A percentile compares a stretch with the other conserved stretches of the same genome.
Evolutionary conservation across 2,888 invertebrate species (phyloP).

Genomic region (Minunthozetes semirufus): DNA sequence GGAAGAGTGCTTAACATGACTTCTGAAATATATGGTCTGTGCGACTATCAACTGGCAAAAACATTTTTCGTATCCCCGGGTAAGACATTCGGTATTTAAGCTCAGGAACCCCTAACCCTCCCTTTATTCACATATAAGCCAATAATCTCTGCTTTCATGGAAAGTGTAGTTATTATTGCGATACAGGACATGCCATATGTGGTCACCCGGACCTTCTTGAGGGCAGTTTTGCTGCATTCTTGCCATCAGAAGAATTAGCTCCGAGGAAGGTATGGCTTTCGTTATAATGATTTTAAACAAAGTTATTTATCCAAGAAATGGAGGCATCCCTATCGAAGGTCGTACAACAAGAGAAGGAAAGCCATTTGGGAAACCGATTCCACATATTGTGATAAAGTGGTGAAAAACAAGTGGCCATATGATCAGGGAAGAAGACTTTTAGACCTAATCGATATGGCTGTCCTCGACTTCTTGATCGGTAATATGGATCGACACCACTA

Average conservation of each 20-base stretch:
- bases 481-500: slow-evolving; percentile 99
- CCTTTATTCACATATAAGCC: slow-evolving; percentile 50
- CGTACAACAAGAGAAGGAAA: slow-evolving; percentile 92
- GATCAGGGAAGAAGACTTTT: slow-evolving; percentile 79
- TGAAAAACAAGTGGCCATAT: slow-evolving; percentile 80
- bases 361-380: slow-evolving; percentile 95
- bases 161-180: slow-evolving; percentile 53
- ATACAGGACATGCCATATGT: slow-evolving; percentile 71
- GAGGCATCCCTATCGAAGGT: slow-evolving; percentile 54
- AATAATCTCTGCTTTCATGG: slow-evolving; percentile 76
- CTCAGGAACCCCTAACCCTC: too few relatives aligned
- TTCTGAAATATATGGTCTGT: slow-evolving; percentile 78
- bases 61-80: slow-evolving; percentile 56
- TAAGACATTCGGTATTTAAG: too few relatives aligned
- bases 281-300: neutral
- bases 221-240: slow-evolving; percentile 90
- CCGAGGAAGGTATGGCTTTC: slow-evolving; percentile 71
- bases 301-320: slow-evolving; percentile 13
- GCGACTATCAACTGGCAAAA: slow-evolving; percentile 62
- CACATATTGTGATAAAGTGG: slow-evolving; percentile 73
- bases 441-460: slow-evolving; percentile 92
- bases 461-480: slow-evolving; percentile 78
- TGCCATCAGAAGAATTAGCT: slow-evolving; percentile 72
- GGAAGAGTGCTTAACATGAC: slow-evolving; percentile 92
- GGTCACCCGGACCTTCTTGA: slow-evolving; percentile 90